Percentiles rank a stretch among this genome's conserved stretches.
Evolutionary conservation across 2,888 invertebrate genomes (phyloP).

Genomic region (Cynaeus angustus): DNA sequence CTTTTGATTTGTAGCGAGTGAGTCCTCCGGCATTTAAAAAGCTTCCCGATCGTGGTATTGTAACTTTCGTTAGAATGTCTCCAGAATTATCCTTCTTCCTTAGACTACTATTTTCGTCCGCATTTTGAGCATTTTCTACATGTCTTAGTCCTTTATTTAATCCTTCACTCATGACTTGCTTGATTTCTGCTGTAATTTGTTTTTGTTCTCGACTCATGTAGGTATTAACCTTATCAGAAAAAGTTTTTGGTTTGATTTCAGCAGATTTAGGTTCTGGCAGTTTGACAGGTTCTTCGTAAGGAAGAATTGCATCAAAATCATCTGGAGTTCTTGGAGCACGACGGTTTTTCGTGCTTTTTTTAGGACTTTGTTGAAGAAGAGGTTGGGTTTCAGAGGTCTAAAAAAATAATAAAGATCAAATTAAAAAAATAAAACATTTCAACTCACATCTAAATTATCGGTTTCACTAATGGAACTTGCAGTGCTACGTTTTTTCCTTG

Average conservation of each 20-base stretch:
- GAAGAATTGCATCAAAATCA: constrained; percentile 69
- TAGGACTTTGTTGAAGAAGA: constrained; percentile 72
- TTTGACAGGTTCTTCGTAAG: constrained; percentile 67
- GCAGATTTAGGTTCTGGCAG: constrained; percentile 68
- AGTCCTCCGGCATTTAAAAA: constrained; percentile 88
- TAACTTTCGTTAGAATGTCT: constrained; percentile 89
- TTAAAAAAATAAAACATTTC: background rate
- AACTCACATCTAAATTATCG: constrained; percentile 72
- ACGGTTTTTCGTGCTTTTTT: constrained; percentile 76
- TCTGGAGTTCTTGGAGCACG: constrained; percentile 74
- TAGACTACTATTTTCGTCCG: constrained; percentile 62
- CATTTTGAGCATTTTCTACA: constrained; percentile 70
- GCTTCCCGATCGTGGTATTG: constrained; percentile 89
- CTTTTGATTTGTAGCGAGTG: constrained; percentile 83
- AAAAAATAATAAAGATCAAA: constrained; percentile 48
- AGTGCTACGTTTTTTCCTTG: constrained; percentile 82
- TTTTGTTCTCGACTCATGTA: constrained; percentile 72
- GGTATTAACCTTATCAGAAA: constrained; percentile 73
- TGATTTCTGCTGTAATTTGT: constrained; percentile 71
- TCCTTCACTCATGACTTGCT: constrained; percentile 69
- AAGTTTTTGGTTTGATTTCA: constrained; percentile 75
- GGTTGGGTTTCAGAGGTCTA: constrained; percentile 66
- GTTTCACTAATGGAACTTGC: constrained; percentile 78
- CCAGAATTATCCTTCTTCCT: constrained; percentile 78
- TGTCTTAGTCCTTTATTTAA: constrained; percentile 70